A percentile compares a stretch with the other conserved stretches of the same genome.
Conservation (phyloP, 2,888 invertebrate species). For the Drosophila neotestacea region DNA sequence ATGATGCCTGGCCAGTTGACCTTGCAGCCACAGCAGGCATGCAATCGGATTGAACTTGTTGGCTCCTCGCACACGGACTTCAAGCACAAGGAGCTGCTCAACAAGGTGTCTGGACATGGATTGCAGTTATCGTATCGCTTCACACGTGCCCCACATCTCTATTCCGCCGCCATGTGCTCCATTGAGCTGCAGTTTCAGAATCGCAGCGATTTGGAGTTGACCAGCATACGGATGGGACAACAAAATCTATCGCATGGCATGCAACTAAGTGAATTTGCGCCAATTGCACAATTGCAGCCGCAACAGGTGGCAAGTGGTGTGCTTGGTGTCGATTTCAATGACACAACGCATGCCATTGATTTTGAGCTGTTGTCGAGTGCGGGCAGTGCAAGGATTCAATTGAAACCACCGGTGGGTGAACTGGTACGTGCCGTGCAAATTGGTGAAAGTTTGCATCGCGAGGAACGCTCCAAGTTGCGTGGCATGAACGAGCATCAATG, state of each 20-base stretch:
- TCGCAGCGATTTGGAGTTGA: slow-evolving; percentile 86
- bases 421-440: slow-evolving; percentile 92
- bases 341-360: slow-evolving; percentile 94
- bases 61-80: slow-evolving; percentile 88
- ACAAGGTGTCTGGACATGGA: slow-evolving; percentile 90
- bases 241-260: slow-evolving; percentile 89
- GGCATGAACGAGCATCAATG: slow-evolving; percentile 95
- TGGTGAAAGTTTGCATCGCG: slow-evolving; percentile 89
- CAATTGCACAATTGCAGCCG: slow-evolving; percentile 88
- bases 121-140: slow-evolving; percentile 89
- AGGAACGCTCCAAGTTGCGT: slow-evolving; percentile 91
- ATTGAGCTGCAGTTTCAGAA: slow-evolving; percentile 93
- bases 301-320: slow-evolving; percentile 89
- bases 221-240: slow-evolving; percentile 87
- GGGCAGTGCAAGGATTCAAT: slow-evolving; percentile 87
- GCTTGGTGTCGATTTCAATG: slow-evolving; percentile 96
- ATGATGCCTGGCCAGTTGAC: slow-evolving; percentile 56
- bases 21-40: slow-evolving; percentile 69
- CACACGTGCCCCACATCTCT: slow-evolving; percentile 92
- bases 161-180: slow-evolving; percentile 92
- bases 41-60: slow-evolving; percentile 87
- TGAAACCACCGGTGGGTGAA: slow-evolving; percentile 95
- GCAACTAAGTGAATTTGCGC: slow-evolving; percentile 91
- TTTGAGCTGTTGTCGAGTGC: slow-evolving; percentile 90
- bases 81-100: slow-evolving; percentile 88